Evolutionary conservation across 2,113 vertebrate species (phyloP), one percentile per base, ranked within the genome.

Genomic region (Gobius niger): DNA sequence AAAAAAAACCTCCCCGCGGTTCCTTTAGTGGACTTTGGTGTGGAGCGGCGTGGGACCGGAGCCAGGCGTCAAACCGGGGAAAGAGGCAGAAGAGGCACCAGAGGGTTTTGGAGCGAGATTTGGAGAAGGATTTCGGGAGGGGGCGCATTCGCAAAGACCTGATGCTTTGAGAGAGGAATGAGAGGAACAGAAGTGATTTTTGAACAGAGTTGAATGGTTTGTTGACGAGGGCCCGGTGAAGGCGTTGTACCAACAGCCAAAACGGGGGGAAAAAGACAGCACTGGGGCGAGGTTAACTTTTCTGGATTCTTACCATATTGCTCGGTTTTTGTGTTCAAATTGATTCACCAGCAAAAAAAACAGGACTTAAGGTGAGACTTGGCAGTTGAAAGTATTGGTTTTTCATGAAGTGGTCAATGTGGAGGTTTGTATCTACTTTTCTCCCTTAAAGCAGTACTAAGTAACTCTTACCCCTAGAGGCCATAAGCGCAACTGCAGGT

Each of bases 11-110:
- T 67, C 69, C 60, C 52, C 84, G 74, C 52, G 76, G 82, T 78
- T 82, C 84, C 83, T 77, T 86, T 76, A 71, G 54, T 77, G 44
- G 63, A 65, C 65, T 34, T 34, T 4, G 24, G 24, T 34, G 24
- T 4, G 24, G 24, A 34, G 24, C 84, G 83, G 84, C 78, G 46
- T 76, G 84, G 66, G 67, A 70, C 65, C n/a, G 63, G 61, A 73
- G 77, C 82, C 68, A 78, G 80, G 78, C 79, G 76, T 83, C 76
- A 67, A 78, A 82, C 81, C 68, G 69, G 80, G 80, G 77, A 74
- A 7, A 62, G 72, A 40, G 24, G 24, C 24, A 34, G 24, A 34
- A 34, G 24, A 85, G 60, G 78, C 54, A 54, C 74, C 76, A 72
- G 67, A 69, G 51, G 68, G 69, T 80, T 74, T 50, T 80, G 74